Conservation (phyloP, 2,888 invertebrate genomes). For the Apodemia zela region DNA sequence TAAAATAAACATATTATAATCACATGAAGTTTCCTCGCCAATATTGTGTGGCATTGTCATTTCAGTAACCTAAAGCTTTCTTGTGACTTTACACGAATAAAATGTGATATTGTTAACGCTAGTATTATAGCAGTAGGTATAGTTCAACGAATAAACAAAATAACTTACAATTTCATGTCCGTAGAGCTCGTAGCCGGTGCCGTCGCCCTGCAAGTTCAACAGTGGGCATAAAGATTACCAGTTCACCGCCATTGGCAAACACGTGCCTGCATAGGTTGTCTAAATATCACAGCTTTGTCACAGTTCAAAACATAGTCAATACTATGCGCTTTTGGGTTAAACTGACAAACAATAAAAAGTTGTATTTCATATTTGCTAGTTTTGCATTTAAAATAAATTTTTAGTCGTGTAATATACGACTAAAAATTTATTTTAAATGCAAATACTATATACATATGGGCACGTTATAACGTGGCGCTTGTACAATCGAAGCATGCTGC, state of each 20-base stretch:
- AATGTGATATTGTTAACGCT: too few species aligned
- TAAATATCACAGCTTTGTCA: not conserved
- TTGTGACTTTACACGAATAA: too few species aligned
- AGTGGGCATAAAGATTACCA: conserved; percentile 75
- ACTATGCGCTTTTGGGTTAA: not conserved
- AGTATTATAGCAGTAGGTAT: too few species aligned
- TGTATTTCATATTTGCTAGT: not conserved
- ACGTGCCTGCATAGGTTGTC: not conserved
- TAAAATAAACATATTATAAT: too few species aligned
- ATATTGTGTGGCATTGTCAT: too few species aligned
- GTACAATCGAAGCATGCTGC: not conserved
- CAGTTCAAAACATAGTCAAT: not conserved
- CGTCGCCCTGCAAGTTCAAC: conserved; percentile 88
- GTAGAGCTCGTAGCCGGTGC: conserved; percentile 86
- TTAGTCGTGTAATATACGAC: too few species aligned
- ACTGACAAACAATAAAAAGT: not conserved
- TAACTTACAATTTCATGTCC: conserved; percentile 86
- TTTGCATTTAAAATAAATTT: not conserved
- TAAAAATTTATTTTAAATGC: too few species aligned
- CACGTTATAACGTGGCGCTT: not conserved
- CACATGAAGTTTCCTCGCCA: too few species aligned
- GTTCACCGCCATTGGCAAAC: conserved; percentile 34
- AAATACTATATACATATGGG: too few species aligned
- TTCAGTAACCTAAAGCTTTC: too few species aligned
- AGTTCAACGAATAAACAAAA: not conserved